A percentile compares a stretch with the other conserved stretches of the same genome.
Conservation (phyloP, 2,113 vertebrate species). For the Crotalus viridis region DNA sequence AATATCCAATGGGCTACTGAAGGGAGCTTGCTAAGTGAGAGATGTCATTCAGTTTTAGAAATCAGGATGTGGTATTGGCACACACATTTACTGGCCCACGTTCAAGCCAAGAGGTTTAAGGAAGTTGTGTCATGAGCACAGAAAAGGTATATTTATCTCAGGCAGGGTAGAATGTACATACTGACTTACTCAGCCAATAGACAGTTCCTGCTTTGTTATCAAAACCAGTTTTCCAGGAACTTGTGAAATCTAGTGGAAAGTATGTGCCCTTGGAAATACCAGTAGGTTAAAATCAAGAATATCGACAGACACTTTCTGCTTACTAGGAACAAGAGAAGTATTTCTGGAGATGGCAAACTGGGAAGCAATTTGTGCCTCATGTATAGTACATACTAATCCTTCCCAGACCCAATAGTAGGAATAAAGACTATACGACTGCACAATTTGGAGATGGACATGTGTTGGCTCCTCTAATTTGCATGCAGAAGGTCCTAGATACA, state of each 20-base stretch:
- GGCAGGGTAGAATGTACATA: neutral
- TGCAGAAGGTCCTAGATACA: neutral
- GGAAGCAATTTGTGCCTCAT: neutral
- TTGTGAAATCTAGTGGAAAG: fast-evolving
- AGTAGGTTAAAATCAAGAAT: neutral
- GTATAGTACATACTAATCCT: too few relatives aligned
- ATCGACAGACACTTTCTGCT: neutral
- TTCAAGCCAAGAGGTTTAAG: constrained; percentile 18
- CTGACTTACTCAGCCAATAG: constrained; percentile 22
- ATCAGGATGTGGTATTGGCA: constrained; percentile 45
- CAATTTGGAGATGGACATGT: neutral
- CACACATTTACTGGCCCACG: fast-evolving
- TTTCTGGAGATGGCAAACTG: neutral
- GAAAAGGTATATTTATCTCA: constrained; percentile 11
- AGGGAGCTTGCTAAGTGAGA: fast-evolving
- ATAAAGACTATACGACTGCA: neutral
- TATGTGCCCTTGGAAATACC: neutral
- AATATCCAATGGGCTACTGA: fast-evolving
- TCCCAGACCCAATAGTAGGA: neutral
- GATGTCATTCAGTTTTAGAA: constrained; percentile 12
- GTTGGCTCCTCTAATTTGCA: neutral
- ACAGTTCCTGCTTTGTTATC: constrained; percentile 16
- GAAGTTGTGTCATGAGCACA: neutral
- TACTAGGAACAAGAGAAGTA: neutral
- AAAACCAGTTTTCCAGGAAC: constrained; percentile 11